Evolutionary conservation across 2,888 invertebrate genomes (phyloP).

Genomic region (Leptura quadrifasciata): DNA sequence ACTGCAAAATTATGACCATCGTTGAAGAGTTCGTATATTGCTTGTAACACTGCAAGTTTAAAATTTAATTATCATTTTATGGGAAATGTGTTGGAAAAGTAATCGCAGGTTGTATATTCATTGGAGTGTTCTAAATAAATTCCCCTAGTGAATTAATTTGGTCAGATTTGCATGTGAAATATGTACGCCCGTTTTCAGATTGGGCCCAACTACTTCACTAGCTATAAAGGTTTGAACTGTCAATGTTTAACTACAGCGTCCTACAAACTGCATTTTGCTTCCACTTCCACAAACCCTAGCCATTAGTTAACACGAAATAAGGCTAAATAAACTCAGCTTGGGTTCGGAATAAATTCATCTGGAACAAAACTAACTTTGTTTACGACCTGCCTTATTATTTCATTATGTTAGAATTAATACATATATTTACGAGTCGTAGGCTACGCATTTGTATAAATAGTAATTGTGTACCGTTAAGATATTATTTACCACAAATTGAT

Average conservation of each 20-base stretch:
- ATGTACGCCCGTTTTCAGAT: constrained; percentile 5
- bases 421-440: background rate
- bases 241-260: background rate
- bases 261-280: background rate
- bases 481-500: background rate
- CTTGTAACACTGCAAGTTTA: background rate
- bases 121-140: constrained; percentile 14
- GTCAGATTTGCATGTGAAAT: constrained; percentile 17
- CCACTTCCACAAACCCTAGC: background rate
- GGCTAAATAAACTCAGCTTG: background rate
- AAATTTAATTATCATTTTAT: background rate
- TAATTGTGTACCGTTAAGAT: background rate
- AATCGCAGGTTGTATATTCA: constrained; percentile 22
- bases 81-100: constrained; percentile 3
- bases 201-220: background rate
- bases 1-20: background rate
- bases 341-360: background rate
- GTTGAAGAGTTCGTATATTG: background rate
- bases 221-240: constrained; percentile 7
- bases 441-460: background rate
- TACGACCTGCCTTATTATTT: constrained; percentile 4
- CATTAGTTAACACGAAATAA: constrained; percentile 4
- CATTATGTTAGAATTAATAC: constrained; percentile 7
- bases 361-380: constrained; percentile 1
- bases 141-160: constrained; percentile 18